Conservation (phyloP, 1,140 invertebrate species). For the Limonius californicus region DNA sequence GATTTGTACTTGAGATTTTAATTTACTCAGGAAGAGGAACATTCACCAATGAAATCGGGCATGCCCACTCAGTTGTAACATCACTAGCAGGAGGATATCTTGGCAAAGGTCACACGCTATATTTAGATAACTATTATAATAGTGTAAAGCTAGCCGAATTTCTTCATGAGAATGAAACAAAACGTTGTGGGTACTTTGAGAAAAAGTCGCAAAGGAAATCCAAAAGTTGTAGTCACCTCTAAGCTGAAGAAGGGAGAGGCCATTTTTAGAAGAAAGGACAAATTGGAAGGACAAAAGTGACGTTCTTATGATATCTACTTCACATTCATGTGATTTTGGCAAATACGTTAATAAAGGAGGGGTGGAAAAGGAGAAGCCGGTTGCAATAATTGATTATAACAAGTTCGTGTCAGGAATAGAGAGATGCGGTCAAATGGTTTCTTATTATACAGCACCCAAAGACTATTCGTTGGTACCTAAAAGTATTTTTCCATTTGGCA, state of each 20-base stretch:
- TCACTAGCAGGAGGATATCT: not conserved
- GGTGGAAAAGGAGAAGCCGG: slow-evolving; percentile 27
- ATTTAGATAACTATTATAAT: slow-evolving; percentile 19
- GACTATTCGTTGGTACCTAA: slow-evolving; percentile 32
- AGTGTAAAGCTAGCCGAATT: not conserved
- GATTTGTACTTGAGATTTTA: slow-evolving; percentile 16
- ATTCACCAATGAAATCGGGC: not conserved
- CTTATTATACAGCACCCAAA: slow-evolving; percentile 27
- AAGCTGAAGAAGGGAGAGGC: not conserved
- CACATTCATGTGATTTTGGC: slow-evolving; percentile 21
- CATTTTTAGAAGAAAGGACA: not conserved
- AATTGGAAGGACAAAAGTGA: slow-evolving; percentile 43
- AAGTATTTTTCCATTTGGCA: slow-evolving; percentile 17
- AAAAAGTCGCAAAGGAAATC: not conserved
- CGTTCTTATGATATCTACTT: slow-evolving; percentile 34
- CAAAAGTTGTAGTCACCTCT: not conserved
- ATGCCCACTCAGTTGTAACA: not conserved
- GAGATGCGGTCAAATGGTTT: slow-evolving; percentile 30
- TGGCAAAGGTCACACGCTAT: slow-evolving; percentile 8
- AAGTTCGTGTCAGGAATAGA: slow-evolving; percentile 28
- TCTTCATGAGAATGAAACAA: slow-evolving; percentile 7
- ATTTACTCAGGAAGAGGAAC: slow-evolving; percentile 10
- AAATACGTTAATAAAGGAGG: slow-evolving; percentile 26
- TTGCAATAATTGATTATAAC: slow-evolving; percentile 30
- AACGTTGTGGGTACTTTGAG: slow-evolving; percentile 12